Percentiles rank a stretch among this genome's conserved stretches.
These are phyloP conservation scores for Allolobophora icterica DNA, from an alignment of 2,888 invertebrate species.

Conservation along the genomic window DNA sequence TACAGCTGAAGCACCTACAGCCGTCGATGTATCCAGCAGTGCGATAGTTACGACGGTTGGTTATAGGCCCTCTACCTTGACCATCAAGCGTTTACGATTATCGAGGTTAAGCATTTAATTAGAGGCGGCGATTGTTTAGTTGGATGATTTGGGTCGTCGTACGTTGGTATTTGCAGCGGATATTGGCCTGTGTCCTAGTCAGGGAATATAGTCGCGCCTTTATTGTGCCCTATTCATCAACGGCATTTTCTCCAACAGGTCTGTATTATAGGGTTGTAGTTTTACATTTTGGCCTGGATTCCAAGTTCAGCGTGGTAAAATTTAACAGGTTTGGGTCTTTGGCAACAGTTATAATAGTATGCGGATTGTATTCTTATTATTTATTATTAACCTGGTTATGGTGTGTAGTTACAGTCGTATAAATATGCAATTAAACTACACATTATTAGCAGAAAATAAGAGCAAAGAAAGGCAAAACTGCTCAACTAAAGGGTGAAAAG, in stretches of 20 bases:
- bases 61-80: not conserved
- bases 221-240: not conserved
- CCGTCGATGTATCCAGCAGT: too few species aligned
- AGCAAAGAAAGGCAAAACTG: not conserved
- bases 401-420: not conserved
- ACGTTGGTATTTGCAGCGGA: too few species aligned
- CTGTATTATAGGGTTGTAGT: not conserved
- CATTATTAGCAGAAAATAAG: too few species aligned
- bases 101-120: too few species aligned
- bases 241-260: not conserved
- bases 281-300: not conserved
- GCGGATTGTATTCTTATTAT: not conserved
- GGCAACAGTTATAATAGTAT: not conserved
- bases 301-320: not conserved
- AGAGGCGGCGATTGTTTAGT: not conserved
- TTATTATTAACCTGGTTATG: not conserved
- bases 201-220: not conserved
- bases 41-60: too few species aligned
- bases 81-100: not conserved
- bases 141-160: not conserved
- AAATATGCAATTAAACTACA: not conserved
- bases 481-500: too few species aligned
- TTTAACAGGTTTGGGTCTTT: not conserved
- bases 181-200: too few species aligned
- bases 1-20: not conserved